Percentiles rank a stretch among this genome's conserved stretches.
Evolutionary conservation across 2,888 invertebrate species (phyloP).

Genomic region (Dexiosoma caninum): DNA sequence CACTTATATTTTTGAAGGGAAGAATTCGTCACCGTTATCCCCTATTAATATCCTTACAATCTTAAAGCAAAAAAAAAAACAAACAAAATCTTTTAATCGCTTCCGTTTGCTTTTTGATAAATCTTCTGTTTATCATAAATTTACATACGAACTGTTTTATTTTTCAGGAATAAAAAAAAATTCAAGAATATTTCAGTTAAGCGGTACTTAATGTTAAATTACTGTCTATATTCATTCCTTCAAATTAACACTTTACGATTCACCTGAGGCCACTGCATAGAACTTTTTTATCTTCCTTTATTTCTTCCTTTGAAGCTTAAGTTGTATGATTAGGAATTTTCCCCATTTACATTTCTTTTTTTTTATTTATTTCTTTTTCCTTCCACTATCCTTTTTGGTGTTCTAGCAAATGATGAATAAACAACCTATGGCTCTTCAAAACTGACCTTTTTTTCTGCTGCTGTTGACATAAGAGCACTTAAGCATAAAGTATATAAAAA

Average conservation of each 20-base stretch:
- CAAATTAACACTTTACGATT: slow-evolving; percentile 50
- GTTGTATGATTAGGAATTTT: slow-evolving; percentile 1
- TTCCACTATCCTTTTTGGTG: neutral
- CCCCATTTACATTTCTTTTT: neutral
- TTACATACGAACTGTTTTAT: neutral
- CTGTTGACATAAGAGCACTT: slow-evolving; percentile 54
- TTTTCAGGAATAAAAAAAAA: neutral
- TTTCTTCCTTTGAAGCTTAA: neutral
- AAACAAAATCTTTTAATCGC: neutral
- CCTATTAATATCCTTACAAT: too few relatives aligned
- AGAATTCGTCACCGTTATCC: too few relatives aligned
- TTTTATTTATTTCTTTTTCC: neutral
- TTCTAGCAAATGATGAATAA: slow-evolving; percentile 47
- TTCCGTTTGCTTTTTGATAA: neutral
- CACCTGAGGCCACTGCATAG: slow-evolving; percentile 46
- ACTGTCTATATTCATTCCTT: slow-evolving; percentile 40
- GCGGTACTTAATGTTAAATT: slow-evolving; percentile 6
- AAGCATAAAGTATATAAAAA: slow-evolving; percentile 34
- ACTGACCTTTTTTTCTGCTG: slow-evolving; percentile 52
- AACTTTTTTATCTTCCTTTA: neutral
- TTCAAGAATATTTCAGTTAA: neutral
- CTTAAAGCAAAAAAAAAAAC: too few relatives aligned
- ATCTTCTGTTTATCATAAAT: neutral
- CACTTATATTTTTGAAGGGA: too few relatives aligned
- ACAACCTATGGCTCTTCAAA: slow-evolving; percentile 41